Evolutionary conservation across 2,113 vertebrate species (phyloP).

Genomic region (Nannobrachium achirus): DNA sequence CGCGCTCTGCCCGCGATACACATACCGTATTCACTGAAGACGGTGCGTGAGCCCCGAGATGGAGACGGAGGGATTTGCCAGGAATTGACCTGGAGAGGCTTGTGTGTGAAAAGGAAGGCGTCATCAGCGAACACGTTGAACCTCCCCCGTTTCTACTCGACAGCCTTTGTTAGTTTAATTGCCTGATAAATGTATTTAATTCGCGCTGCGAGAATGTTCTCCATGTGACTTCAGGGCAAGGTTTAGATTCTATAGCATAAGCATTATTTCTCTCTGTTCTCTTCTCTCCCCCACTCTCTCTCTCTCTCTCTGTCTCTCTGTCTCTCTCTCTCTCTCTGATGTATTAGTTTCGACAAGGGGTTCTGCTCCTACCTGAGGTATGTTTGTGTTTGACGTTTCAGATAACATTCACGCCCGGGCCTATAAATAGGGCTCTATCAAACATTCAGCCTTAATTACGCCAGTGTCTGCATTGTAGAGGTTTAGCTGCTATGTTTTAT

Average conservation of each 20-base stretch:
- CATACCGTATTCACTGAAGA: too few relatives aligned
- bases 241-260: slow-evolving; percentile 47
- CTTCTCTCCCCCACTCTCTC: neutral
- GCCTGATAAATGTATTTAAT: slow-evolving; percentile 63
- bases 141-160: neutral
- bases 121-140: neutral
- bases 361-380: slow-evolving; percentile 39
- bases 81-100: too few relatives aligned
- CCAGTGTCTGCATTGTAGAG: slow-evolving; percentile 88
- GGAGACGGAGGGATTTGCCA: too few relatives aligned
- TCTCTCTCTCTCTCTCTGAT: slow-evolving; percentile 1
- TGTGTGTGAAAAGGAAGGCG: neutral
- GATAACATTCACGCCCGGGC: slow-evolving; percentile 41
- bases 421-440: slow-evolving; percentile 93
- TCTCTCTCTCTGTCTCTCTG: neutral
- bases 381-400: slow-evolving; percentile 84
- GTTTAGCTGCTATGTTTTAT: slow-evolving; percentile 98
- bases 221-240: slow-evolving; percentile 52
- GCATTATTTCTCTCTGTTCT: slow-evolving; percentile 1
- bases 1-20: neutral
- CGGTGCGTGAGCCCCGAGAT: neutral
- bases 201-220: slow-evolving; percentile 33
- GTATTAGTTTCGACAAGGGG: slow-evolving; percentile 20
- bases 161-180: slow-evolving; percentile 64
- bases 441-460: slow-evolving; percentile 95